Evolutionary conservation across 2,797 vertebrate species (phyloP).

Genomic region (Gallinago stenura): DNA sequence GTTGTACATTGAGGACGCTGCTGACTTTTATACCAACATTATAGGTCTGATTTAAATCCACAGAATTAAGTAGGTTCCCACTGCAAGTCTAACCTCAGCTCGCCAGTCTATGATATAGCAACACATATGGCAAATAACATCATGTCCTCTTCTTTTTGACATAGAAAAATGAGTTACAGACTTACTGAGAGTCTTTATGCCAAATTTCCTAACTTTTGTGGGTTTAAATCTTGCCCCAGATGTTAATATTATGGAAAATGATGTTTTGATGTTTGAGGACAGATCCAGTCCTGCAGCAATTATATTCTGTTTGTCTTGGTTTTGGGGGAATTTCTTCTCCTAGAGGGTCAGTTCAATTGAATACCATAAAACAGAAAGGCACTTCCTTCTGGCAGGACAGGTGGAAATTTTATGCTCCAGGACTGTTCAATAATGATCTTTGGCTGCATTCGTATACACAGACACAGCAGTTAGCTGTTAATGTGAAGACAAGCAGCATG

Average conservation of each 20-base stretch:
- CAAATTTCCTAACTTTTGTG: not conserved
- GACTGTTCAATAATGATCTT: conserved; percentile 33
- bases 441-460: conserved; percentile 17
- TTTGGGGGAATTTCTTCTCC: not conserved
- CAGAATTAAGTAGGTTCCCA: not conserved
- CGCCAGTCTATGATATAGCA: not conserved
- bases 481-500: not conserved
- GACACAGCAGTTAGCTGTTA: not conserved
- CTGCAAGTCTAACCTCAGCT: not conserved
- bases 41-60: conserved; percentile 25
- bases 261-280: not conserved
- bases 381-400: conserved; percentile 29
- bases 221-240: not conserved
- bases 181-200: not conserved
- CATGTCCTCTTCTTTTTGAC: not conserved
- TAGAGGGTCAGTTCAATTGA: not conserved
- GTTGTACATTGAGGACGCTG: not conserved
- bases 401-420: conserved; percentile 55
- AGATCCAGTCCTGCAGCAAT: not conserved
- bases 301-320: not conserved
- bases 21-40: not conserved
- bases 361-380: conserved; percentile 2
- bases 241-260: not conserved
- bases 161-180: not conserved
- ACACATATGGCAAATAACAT: conserved; percentile 18